Percentiles rank a stretch among this genome's conserved stretches.
Evolutionary conservation across 1,140 invertebrate species (phyloP).

Genomic region (Drosophila funebris): DNA sequence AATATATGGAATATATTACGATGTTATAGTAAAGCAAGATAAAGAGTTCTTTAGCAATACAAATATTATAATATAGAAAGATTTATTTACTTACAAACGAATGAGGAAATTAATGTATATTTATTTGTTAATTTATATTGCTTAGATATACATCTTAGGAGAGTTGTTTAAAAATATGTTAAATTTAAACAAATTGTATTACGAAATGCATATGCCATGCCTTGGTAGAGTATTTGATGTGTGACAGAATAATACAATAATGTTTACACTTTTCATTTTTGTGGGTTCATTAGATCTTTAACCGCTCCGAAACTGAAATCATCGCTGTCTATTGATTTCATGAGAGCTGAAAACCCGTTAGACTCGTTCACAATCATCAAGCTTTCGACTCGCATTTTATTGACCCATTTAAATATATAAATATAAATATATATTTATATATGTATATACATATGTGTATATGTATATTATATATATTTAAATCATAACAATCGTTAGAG

Average conservation of each 20-base stretch:
- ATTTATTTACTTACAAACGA: no score
- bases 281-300: constrained; percentile 51
- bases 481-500: not conserved
- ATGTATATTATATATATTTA: not conserved
- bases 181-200: no score
- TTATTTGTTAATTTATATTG: no score
- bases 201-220: not conserved
- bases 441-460: not conserved
- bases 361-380: constrained; percentile 27
- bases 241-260: not conserved
- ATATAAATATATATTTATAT: not conserved
- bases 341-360: constrained; percentile 28
- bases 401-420: constrained; percentile 58
- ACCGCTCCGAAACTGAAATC: constrained; percentile 1
- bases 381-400: constrained; percentile 59
- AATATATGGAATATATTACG: no score
- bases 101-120: no score
- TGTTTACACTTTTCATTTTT: constrained; percentile 45
- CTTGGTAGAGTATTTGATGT: not conserved
- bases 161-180: no score
- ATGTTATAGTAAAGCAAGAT: no score
- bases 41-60: no score
- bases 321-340: not conserved
- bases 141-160: no score
- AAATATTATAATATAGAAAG: no score